These are phyloP conservation scores for Steinernema khuongi DNA, from an alignment of 1,140 invertebrate genomes.

Conservation along the genomic window DNA sequence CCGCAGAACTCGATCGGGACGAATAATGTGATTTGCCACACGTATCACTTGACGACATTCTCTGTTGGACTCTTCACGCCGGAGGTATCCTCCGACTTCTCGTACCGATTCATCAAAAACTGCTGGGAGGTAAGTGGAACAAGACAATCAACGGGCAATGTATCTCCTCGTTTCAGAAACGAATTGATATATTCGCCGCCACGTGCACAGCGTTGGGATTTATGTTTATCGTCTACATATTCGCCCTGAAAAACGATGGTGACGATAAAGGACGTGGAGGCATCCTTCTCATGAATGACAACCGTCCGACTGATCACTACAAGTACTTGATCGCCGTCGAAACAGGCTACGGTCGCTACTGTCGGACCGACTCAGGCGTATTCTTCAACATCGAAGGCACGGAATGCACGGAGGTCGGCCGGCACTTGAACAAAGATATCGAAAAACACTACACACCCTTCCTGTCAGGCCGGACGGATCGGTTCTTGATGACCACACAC, in stretches of 20 bases:
- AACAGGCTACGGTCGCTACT: constrained; percentile 62
- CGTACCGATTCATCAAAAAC: constrained; percentile 22
- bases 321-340: constrained; percentile 64
- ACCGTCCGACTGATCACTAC: constrained; percentile 63
- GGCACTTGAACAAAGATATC: constrained; percentile 55
- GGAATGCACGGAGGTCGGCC: constrained; percentile 62
- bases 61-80: constrained; percentile 33
- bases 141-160: no score
- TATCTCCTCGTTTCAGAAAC: no score
- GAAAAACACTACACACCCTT: constrained; percentile 57
- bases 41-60: constrained; percentile 34
- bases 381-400: constrained; percentile 63
- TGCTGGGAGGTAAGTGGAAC: no score
- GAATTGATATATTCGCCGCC: background rate
- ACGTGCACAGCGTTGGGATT: background rate
- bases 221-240: background rate
- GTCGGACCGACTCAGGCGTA: constrained; percentile 64
- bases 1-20: constrained; percentile 8
- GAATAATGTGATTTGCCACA: constrained; percentile 13
- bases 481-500: constrained; percentile 63
- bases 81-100: constrained; percentile 27
- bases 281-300: constrained; percentile 61
- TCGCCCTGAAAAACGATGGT: background rate
- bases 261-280: background rate
- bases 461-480: constrained; percentile 60